These are phyloP conservation scores for Sakesphorus luctuosus DNA, from an alignment of 2,113 vertebrate species.

Conservation along the genomic window DNA sequence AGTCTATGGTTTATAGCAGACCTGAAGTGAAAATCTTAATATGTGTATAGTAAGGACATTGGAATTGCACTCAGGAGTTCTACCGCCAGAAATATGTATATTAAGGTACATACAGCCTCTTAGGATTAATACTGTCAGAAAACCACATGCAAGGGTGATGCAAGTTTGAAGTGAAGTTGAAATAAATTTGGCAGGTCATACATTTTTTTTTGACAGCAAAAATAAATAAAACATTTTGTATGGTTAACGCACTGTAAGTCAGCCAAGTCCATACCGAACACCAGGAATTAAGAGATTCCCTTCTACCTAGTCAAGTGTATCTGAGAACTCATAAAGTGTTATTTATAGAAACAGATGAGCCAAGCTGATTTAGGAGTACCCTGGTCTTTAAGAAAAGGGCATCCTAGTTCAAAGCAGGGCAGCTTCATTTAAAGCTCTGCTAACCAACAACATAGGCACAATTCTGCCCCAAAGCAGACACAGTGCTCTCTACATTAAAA, in stretches of 20 bases:
- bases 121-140: slow-evolving; percentile 28
- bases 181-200: slow-evolving; percentile 15
- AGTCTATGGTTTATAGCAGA: background rate
- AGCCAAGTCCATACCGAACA: background rate
- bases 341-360: background rate
- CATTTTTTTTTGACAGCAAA: background rate
- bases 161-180: slow-evolving; percentile 1
- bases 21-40: background rate
- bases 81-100: background rate
- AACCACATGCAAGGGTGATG: slow-evolving; percentile 20
- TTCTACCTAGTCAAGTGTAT: background rate
- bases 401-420: background rate
- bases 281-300: slow-evolving; percentile 12
- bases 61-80: background rate
- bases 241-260: slow-evolving; percentile 37
- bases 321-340: background rate
- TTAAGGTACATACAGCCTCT: background rate
- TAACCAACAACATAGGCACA: background rate
- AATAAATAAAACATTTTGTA: slow-evolving; percentile 47
- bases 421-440: background rate
- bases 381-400: background rate
- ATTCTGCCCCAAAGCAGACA: background rate
- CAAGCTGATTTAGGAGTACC: background rate
- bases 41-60: background rate
- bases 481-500: background rate